phyloP scores from a whole-genome alignment of 2,797 vertebrate genomes.

The Margarornis squamiger region DNA sequence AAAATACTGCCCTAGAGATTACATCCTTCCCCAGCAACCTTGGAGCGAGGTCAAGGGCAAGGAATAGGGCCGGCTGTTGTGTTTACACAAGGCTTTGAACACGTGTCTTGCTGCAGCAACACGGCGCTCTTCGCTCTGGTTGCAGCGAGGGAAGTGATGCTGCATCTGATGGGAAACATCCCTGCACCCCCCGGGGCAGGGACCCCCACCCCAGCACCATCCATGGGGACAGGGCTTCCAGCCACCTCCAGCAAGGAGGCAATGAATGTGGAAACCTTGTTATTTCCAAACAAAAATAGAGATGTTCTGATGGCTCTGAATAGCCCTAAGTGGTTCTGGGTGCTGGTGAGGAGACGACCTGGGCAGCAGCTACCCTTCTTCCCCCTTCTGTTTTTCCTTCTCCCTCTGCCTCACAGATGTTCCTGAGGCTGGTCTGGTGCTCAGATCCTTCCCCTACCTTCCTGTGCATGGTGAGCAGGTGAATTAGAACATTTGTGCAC shows the following conservation, averaged over 20 bases:
- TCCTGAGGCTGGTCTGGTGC: neutral
- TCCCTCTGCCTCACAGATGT: neutral
- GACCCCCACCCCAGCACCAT: neutral
- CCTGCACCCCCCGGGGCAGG: neutral
- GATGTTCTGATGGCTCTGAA: neutral
- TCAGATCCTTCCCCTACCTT: neutral
- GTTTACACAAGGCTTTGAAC: neutral
- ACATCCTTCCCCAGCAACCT: neutral
- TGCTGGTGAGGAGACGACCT: neutral
- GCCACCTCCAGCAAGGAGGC: neutral
- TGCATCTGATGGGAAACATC: neutral
- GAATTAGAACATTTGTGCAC: neutral
- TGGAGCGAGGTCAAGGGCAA: neutral
- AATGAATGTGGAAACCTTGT: neutral
- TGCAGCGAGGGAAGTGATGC: neutral
- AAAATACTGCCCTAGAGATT: conserved; percentile 7
- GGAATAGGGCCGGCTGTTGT: neutral
- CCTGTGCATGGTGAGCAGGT: neutral
- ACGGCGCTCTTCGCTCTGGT: rapidly evolving
- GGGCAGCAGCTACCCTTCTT: neutral
- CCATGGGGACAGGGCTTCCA: neutral
- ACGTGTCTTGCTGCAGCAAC: neutral
- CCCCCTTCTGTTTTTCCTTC: neutral
- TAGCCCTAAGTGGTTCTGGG: neutral
- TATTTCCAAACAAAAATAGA: neutral